Conservation (phyloP, 2,113 vertebrate species). For the Lagopus muta region DNA sequence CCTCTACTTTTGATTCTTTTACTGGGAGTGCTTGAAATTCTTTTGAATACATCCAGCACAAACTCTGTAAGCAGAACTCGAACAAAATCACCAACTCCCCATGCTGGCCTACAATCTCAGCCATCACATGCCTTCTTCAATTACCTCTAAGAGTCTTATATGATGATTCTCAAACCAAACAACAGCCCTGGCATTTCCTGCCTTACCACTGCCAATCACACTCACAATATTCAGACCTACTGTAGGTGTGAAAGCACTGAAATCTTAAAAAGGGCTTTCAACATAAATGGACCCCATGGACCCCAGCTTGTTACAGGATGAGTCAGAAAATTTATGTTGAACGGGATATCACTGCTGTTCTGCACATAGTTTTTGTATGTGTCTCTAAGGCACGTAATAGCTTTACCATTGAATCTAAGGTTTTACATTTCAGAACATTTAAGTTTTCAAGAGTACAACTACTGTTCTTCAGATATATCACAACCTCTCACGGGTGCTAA, state of each 20-base stretch:
- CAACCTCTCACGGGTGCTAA: not conserved
- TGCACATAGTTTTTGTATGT: not conserved
- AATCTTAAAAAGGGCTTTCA: not conserved
- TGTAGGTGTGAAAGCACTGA: not conserved
- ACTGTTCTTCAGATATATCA: not conserved
- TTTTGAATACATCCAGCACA: not conserved
- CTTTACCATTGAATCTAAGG: accelerated
- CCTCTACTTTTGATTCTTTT: not conserved
- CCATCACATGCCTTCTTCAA: not conserved
- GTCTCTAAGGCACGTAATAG: not conserved
- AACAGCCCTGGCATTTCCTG: not conserved
- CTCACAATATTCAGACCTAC: not conserved
- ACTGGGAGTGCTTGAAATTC: not conserved
- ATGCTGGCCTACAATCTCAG: not conserved
- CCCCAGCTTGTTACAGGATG: accelerated
- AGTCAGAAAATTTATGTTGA: not conserved
- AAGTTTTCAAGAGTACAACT: not conserved
- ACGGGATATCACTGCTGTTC: not conserved
- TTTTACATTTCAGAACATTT: not conserved
- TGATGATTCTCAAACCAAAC: not conserved
- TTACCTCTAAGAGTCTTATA: not conserved
- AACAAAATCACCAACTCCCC: not conserved
- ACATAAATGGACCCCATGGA: accelerated
- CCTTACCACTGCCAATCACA: not conserved
- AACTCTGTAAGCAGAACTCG: not conserved